Conservation (phyloP, 2,113 vertebrate genomes). For the Spheniscus mendiculus region DNA sequence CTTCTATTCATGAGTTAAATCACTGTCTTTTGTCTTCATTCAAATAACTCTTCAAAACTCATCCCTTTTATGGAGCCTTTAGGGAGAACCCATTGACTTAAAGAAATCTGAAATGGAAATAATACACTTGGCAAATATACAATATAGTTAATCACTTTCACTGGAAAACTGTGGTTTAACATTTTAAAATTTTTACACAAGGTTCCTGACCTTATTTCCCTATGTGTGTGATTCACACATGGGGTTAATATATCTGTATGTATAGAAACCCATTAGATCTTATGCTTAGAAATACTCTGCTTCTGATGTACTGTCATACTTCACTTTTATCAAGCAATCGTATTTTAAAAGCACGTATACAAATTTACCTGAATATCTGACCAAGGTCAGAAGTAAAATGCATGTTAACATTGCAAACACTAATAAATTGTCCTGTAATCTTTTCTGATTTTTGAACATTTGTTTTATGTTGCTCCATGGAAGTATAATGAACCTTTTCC, state of each 20-base stretch:
- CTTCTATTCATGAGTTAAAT: neutral
- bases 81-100: neutral
- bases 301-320: neutral
- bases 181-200: neutral
- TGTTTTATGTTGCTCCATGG: neutral
- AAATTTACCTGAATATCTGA: neutral
- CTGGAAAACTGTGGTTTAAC: neutral
- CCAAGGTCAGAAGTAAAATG: neutral
- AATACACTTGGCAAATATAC: neutral
- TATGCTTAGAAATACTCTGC: neutral
- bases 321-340: neutral
- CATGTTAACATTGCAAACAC: neutral
- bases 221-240: neutral
- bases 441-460: neutral
- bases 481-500: neutral
- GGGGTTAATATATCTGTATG: neutral
- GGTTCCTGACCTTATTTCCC: neutral
- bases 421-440: neutral
- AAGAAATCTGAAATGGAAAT: conserved; percentile 6
- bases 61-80: neutral
- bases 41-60: conserved; percentile 2
- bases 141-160: neutral
- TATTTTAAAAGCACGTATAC: neutral
- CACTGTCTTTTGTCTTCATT: neutral
- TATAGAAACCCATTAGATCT: neutral